Conservation (phyloP, 2,888 invertebrate genomes). For the Amphipyra berbera region DNA sequence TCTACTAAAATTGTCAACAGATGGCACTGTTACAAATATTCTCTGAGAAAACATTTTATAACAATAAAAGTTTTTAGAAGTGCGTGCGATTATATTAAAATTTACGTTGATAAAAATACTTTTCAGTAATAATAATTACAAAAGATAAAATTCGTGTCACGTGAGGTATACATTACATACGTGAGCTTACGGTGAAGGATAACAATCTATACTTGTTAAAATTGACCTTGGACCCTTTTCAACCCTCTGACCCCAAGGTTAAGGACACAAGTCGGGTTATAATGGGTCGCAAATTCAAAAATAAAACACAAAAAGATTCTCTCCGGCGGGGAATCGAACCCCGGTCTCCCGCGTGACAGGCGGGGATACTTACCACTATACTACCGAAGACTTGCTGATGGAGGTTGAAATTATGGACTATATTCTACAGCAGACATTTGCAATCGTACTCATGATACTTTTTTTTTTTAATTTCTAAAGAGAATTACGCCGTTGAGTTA, state of each 20-base stretch:
- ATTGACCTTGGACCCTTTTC: constrained; percentile 5
- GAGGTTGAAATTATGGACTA: fast-evolving
- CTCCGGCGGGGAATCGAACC: constrained; percentile 67
- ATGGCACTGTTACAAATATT: constrained; percentile 15
- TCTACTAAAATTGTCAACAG: background rate
- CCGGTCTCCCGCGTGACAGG: constrained; percentile 89
- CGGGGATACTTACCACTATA: constrained; percentile 90
- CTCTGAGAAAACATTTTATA: too few species aligned
- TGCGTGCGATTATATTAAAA: too few species aligned
- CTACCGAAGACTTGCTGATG: constrained; percentile 80
- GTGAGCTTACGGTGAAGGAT: background rate
- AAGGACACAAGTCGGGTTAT: fast-evolving
- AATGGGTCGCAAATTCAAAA: background rate
- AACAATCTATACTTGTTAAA: background rate
- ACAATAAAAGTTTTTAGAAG: too few species aligned
- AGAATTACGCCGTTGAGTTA: too few species aligned
- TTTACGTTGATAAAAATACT: background rate
- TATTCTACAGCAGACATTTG: too few species aligned
- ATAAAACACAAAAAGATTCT: constrained; percentile 44
- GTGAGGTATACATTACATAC: background rate
- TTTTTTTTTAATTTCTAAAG: too few species aligned
- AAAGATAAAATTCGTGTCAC: background rate
- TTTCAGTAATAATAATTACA: too few species aligned
- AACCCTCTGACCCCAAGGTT: background rate
- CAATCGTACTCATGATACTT: too few species aligned